Evolutionary conservation across 2,797 vertebrate genomes (phyloP), one percentile per base, ranked within the genome.

Genomic region (Epinephelus coioides): DNA sequence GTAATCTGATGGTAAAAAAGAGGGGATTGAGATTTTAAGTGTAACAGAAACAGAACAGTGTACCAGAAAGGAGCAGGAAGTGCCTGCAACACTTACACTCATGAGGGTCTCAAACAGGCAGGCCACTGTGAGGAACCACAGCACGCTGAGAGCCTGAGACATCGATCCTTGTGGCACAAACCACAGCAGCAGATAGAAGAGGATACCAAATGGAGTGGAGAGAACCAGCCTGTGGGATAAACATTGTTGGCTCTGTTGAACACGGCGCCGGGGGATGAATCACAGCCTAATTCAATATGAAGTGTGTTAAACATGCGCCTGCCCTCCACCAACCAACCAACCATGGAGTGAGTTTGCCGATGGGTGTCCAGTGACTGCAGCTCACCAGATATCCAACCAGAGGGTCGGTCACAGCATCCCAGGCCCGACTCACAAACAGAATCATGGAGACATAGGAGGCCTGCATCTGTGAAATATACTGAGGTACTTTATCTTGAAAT

Each of bases 61-160:
- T 21, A 69, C 19, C 44, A 59, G 55, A 34, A 40, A 70, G 21
- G 47, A 30, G n/a, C 12, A 3, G 25, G n/a, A 71, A 71, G 44
- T 25, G 54, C 6, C 54, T 47, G 55, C n/a, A 25, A 64, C 54
- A 46, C 91, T 89, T 91, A 95, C 95, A 70, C 93, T 96, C 95
- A 96, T 95, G 86, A 96, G 92, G 61, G 89, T 94, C 89, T 96
- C 93, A 53, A 96, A 96, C 79, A 95, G 84, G 84, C 95, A 95
- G 88, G 93, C 83, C 0, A 49, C 89, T 21, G 82, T 43, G 81
- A 96, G 91, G 89, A 95, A 93, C 95, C 95, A 95, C 76, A 93
- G 73, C 87, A 95, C 89, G 17, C 84, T 90, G 90, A 87, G 77
- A 2, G 87, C 68, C 60, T 81, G 0, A 0, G 92, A 86, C 82